Evolutionary conservation across 2,888 invertebrate species (phyloP), one percentile per base, ranked within the genome.

Genomic region (Oscheius onirici): DNA sequence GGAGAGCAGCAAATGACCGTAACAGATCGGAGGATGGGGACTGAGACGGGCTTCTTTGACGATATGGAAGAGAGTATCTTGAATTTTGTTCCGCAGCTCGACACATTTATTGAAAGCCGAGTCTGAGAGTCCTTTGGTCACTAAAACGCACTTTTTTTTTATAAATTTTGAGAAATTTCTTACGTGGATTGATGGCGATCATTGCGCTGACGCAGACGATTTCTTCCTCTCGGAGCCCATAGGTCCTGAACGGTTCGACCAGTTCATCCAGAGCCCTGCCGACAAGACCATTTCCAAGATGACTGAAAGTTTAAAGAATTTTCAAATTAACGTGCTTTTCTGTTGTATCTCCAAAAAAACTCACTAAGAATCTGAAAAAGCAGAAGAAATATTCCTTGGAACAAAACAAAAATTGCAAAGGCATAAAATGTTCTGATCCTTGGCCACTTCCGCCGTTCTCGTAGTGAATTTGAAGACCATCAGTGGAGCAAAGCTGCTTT

Each of bases 401-500:
- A 86, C 84, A 65, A 78, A 86, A 8, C 84, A 79, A 71, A 85
- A 85, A 65, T 86, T 86, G 73, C 86, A 85, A 0, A 86, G 69
- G 68, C 86, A 86, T 3, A 86, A 71, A 22, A 86, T 76, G 58
- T 86, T 74, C 5, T 74, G 61, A 46, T 85, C 81, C 22, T 76
- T 61, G 11, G 83, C 80, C 2, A 78, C 80, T 58, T 79, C 76
- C 8, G 84, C 83, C 8, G 84, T 84, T 41, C 82, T 58, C 15
- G 83, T 80, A 24, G 83, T 73, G 46, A 79, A 78, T 54, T 82
- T 83, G 74, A 84, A 85, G n/a, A 85, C 78, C 78, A 83, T 81
- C 11, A 85, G 70, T 1, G 81, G 82, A 17, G 78, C 78, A 60
- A 82, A 84, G 1, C 77, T 72, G 24, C 70, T 76, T 63, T 83